phyloP scores from a whole-genome alignment of 1,140 invertebrate genomes.

The Pseudoatta argentina region DNA sequence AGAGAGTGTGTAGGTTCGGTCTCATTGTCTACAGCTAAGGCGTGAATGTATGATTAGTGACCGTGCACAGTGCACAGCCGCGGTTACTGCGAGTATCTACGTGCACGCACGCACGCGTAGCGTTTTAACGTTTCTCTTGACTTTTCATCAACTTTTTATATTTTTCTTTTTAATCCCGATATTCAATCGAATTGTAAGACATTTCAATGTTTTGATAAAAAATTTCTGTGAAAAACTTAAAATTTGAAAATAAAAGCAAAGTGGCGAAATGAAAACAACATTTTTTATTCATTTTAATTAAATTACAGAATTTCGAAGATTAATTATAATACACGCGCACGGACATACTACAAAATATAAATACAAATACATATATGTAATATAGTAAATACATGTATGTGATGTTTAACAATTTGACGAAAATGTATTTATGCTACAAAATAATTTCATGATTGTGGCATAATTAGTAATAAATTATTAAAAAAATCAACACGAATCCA shows the following conservation, averaged over 20 bases:
- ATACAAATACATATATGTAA: no score
- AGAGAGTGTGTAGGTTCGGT: background rate
- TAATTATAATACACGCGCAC: background rate
- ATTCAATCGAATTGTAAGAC: background rate
- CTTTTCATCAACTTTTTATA: background rate
- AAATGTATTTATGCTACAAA: background rate
- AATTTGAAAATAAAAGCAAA: background rate
- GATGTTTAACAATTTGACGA: no score
- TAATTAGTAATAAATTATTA: background rate
- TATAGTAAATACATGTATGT: no score
- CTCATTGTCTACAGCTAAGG: background rate
- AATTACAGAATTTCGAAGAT: background rate
- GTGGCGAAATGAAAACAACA: background rate
- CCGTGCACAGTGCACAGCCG: background rate
- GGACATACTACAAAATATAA: no score
- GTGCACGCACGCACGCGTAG: background rate
- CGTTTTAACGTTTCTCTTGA: background rate
- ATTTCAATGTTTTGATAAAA: background rate
- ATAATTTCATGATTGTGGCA: background rate
- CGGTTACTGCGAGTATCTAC: no score
- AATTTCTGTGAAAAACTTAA: background rate
- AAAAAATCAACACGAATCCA: background rate
- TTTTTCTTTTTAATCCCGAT: background rate
- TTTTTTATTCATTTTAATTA: background rate
- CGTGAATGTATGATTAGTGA: no score